Percentiles rank a stretch among this genome's conserved stretches.
These are phyloP conservation scores for Hippocampus kuda DNA, from an alignment of 2,797 vertebrate genomes.

Conservation along the genomic window DNA sequence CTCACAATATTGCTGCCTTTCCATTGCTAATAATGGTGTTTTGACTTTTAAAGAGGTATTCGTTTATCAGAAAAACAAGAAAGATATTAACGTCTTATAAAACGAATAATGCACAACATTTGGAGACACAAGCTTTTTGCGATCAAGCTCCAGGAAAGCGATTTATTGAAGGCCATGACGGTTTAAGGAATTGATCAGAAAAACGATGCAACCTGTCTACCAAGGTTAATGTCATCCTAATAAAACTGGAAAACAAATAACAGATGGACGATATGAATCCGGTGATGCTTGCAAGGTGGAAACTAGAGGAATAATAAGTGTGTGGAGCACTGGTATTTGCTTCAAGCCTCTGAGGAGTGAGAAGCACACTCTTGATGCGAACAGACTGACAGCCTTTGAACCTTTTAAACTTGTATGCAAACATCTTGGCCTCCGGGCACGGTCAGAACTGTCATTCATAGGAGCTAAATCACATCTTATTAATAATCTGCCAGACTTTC, in stretches of 20 bases:
- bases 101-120: not conserved
- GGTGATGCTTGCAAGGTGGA: not conserved
- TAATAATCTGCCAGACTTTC: constrained; percentile 46
- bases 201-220: not conserved
- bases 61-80: not conserved
- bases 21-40: not conserved
- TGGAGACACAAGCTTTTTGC: not conserved
- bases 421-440: constrained; percentile 16
- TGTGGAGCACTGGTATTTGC: not conserved
- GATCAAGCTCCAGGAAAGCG: not conserved
- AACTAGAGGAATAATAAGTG: not conserved
- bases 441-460: constrained; percentile 32
- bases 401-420: constrained; percentile 6
- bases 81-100: not conserved
- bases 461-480: constrained; percentile 25
- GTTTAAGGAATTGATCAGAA: not conserved
- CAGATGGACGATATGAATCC: not conserved
- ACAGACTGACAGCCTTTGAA: constrained; percentile 9
- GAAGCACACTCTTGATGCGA: not conserved
- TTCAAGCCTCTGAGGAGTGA: constrained; percentile 1
- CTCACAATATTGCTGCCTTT: not conserved
- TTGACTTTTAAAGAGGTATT: not conserved
- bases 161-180: not conserved
- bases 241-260: not conserved
- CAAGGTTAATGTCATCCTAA: not conserved